Evolutionary conservation across 2,113 vertebrate species (phyloP).

Genomic region (Dicrurus megarhynchus): DNA sequence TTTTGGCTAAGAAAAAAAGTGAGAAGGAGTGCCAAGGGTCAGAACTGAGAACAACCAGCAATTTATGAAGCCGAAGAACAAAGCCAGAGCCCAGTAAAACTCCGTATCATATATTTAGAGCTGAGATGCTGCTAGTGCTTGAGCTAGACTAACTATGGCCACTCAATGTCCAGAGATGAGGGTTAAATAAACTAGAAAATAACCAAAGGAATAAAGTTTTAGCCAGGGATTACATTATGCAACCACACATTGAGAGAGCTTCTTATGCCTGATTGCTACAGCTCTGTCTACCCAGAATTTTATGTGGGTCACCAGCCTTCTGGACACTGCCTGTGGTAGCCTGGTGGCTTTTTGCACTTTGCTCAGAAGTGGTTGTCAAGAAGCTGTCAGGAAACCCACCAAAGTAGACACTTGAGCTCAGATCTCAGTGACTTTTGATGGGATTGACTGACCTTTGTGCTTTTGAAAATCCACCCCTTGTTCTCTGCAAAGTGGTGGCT

Average conservation of each 20-base stretch:
- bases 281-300: background rate
- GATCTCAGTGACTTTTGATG: background rate
- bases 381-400: background rate
- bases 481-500: background rate
- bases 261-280: background rate
- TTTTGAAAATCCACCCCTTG: background rate
- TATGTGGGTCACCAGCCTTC: background rate
- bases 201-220: background rate
- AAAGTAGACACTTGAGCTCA: background rate
- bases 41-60: background rate
- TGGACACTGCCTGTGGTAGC: background rate
- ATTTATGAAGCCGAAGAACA: background rate
- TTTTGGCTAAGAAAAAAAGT: background rate
- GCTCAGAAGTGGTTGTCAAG: background rate
- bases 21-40: background rate
- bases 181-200: background rate
- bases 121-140: background rate
- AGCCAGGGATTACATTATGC: background rate
- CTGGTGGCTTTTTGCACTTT: background rate
- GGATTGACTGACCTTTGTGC: background rate
- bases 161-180: background rate
- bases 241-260: background rate
- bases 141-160: background rate
- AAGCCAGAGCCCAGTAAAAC: background rate
- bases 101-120: background rate